phyloP scores from a whole-genome alignment of 2,888 invertebrate genomes.

The Volucella inanis region DNA sequence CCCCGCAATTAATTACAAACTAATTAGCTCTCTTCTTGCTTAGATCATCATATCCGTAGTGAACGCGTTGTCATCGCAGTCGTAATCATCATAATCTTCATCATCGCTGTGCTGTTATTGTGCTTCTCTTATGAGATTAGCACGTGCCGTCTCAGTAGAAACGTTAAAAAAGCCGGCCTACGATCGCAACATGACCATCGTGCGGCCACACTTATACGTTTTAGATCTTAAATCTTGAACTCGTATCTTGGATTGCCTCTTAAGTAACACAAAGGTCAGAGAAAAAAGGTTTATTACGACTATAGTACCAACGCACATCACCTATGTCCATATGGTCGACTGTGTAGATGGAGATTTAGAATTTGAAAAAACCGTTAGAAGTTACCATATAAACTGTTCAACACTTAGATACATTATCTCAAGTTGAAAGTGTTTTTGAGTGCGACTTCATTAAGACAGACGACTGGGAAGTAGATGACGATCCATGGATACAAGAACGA shows the following conservation, averaged over 20 bases:
- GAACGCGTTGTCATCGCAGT: background rate
- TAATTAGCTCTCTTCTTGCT: constrained; percentile 56
- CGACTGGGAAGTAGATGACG: no score
- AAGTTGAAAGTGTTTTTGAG: constrained; percentile 54
- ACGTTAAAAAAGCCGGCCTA: constrained; percentile 23
- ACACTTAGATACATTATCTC: constrained; percentile 25
- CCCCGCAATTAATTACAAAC: constrained; percentile 67
- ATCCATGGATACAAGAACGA: constrained; percentile 12
- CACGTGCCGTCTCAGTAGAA: constrained; percentile 57
- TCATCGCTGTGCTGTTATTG: constrained; percentile 4
- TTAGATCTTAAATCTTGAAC: background rate
- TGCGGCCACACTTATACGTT: constrained; percentile 4
- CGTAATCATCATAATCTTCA: constrained; percentile 18
- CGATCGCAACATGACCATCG: constrained; percentile 37
- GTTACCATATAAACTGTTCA: constrained; percentile 14
- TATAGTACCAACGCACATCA: constrained; percentile 4
- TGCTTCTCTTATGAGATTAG: constrained; percentile 49
- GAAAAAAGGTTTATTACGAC: constrained; percentile 61
- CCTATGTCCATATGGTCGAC: background rate
- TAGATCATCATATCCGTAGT: background rate
- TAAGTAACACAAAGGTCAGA: constrained; percentile 51
- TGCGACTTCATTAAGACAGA: constrained; percentile 56
- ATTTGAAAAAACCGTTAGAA: constrained; percentile 63
- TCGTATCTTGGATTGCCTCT: constrained; percentile 49
- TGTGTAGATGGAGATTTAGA: constrained; percentile 5